These are phyloP conservation scores for Eurois occulta DNA, from an alignment of 2,888 invertebrate genomes.

Conservation along the genomic window DNA sequence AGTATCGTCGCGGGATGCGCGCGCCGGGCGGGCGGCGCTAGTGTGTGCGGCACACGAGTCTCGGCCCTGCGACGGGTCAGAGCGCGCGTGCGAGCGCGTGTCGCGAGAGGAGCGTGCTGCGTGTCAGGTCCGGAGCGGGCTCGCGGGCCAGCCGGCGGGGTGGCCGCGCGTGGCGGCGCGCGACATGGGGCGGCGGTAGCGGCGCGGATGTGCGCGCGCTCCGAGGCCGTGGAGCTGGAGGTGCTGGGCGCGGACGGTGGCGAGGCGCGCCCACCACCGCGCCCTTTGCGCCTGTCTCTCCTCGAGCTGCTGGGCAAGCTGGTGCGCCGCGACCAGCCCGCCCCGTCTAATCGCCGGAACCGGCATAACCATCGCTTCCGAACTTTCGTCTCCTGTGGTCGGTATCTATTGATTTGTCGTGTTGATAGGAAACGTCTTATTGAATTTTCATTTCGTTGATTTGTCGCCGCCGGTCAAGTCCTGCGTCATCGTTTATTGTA, in stretches of 20 bases:
- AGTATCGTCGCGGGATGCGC: conserved; percentile 72
- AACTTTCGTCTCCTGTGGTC: conserved; percentile 89
- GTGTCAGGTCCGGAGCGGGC: conserved; percentile 72
- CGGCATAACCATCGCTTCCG: conserved; percentile 91
- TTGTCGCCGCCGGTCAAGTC: conserved; percentile 60
- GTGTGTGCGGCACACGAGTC: conserved; percentile 72
- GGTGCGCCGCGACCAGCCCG: conserved; percentile 89
- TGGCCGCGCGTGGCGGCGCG: conserved; percentile 87
- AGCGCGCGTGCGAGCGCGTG: conserved; percentile 78
- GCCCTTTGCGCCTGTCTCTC: conserved; percentile 93
- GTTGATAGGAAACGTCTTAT: conserved; percentile 58
- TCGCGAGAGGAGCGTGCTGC: conserved; percentile 72
- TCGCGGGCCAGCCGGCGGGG: conserved; percentile 76
- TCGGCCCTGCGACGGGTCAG: conserved; percentile 80
- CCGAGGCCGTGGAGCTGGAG: conserved; percentile 95
- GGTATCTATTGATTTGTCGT: conserved; percentile 74
- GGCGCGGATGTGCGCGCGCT: conserved; percentile 95
- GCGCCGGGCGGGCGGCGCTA: conserved; percentile 75
- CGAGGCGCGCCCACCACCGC: conserved; percentile 93
- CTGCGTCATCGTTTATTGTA: conserved; percentile 66
- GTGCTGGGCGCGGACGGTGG: conserved; percentile 94
- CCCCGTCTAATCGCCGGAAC: conserved; percentile 83
- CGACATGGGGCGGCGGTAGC: conserved; percentile 93
- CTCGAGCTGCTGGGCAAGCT: conserved; percentile 92
- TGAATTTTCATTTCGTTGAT: conserved; percentile 60